Percentiles rank a stretch among this genome's conserved stretches.
Conservation (phyloP, 1,140 invertebrate genomes). For the Aphelenchoides besseyi region DNA sequence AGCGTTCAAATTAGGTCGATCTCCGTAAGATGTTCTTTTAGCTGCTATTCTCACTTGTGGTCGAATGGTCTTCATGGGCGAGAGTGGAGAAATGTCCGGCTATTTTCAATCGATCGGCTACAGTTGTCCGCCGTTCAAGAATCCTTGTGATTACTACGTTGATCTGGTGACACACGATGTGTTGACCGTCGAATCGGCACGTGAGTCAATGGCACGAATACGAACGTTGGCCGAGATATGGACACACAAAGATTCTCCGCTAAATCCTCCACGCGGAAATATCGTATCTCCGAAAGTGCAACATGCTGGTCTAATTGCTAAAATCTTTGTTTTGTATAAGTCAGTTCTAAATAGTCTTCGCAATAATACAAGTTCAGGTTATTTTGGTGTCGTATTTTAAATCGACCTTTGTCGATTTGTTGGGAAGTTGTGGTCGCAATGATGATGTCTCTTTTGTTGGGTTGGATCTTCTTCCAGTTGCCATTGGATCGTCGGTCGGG, state of each 20-base stretch:
- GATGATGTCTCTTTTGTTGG: constrained; percentile 35
- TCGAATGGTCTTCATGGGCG: constrained; percentile 82
- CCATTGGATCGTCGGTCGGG: constrained; percentile 31
- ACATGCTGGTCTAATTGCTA: constrained; percentile 24
- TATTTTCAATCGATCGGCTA: constrained; percentile 90
- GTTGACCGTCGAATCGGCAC: constrained; percentile 82
- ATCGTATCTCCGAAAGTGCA: constrained; percentile 30
- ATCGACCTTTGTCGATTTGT: constrained; percentile 29
- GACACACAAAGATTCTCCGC: constrained; percentile 31
- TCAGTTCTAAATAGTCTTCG: constrained; percentile 1
- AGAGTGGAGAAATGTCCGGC: constrained; percentile 79
- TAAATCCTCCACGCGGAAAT: constrained; percentile 21
- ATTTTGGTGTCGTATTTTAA: constrained; percentile 35
- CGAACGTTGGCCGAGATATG: constrained; percentile 78
- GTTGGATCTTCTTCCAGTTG: constrained; percentile 40
- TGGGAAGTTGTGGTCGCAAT: constrained; percentile 28
- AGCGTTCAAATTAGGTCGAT: constrained; percentile 20
- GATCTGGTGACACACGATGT: constrained; percentile 88
- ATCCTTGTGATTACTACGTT: constrained; percentile 90
- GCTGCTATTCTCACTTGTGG: constrained; percentile 82
- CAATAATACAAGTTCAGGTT: constrained; percentile 28
- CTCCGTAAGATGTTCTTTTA: constrained; percentile 61
- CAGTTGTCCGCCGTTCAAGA: constrained; percentile 89
- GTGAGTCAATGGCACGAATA: constrained; percentile 86
- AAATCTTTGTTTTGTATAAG: constrained; percentile 25